Evolutionary conservation across 2,888 invertebrate species (phyloP).

Genomic region (Chironomus riparius): DNA sequence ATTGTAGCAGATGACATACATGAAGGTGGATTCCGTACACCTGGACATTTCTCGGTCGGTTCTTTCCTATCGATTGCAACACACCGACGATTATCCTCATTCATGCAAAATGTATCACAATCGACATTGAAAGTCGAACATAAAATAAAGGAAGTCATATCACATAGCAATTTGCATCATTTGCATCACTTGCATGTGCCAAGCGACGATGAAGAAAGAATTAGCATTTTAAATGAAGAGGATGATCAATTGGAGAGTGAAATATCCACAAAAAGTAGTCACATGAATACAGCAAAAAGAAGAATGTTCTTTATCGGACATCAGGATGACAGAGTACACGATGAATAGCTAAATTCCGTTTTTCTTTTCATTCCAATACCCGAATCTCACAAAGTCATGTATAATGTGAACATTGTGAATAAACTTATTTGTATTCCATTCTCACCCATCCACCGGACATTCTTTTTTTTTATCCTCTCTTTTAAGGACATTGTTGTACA

Average conservation of each 20-base stretch:
- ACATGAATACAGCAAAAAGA: background rate
- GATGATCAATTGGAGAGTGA: background rate
- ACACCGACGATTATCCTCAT: background rate
- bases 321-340: conserved; percentile 5
- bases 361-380: too few relatives aligned
- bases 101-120: conserved; percentile 22
- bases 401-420: background rate
- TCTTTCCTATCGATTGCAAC: conserved; percentile 1
- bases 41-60: conserved; percentile 2
- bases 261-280: background rate
- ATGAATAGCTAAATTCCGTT: background rate
- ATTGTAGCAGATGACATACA: background rate
- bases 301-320: conserved; percentile 25
- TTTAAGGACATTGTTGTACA: too few relatives aligned
- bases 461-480: background rate
- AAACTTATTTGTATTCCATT: conserved; percentile 7
- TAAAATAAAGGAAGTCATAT: conserved; percentile 23
- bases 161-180: conserved; percentile 23
- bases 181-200: background rate
- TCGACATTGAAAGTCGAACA: conserved; percentile 25
- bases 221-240: conserved; percentile 25
- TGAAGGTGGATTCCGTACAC: background rate
- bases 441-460: background rate
- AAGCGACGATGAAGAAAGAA: conserved; percentile 17
- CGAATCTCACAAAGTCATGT: background rate